phyloP scores from a whole-genome alignment of 2,888 invertebrate genomes.

The Pyrrhia umbra region DNA sequence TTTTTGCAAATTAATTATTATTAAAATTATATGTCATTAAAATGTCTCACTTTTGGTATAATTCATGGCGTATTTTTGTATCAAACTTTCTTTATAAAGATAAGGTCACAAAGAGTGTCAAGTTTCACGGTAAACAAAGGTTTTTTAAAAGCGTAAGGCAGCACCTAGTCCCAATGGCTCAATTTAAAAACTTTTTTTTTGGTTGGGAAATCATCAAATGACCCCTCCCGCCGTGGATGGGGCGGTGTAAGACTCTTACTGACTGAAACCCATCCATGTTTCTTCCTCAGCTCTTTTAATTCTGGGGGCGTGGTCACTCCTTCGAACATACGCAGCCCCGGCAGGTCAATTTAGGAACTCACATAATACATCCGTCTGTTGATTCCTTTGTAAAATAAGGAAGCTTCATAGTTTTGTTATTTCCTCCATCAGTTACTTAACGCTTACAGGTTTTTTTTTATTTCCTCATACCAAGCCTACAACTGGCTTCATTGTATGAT shows the following conservation, averaged over 20 bases:
- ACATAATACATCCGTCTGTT: not conserved
- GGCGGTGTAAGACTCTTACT: too few relatives aligned
- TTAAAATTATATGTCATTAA: conserved; percentile 24
- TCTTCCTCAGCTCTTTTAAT: too few relatives aligned
- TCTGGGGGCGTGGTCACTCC: too few relatives aligned
- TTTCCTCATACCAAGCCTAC: conserved; percentile 39
- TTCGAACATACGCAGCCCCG: too few relatives aligned
- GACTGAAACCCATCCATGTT: too few relatives aligned
- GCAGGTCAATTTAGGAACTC: not conserved
- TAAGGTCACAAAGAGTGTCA: conserved; percentile 1
- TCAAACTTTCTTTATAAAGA: conserved; percentile 22
- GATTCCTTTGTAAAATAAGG: conserved; percentile 18
- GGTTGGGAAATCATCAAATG: too few relatives aligned
- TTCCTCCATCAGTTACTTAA: conserved; percentile 14
- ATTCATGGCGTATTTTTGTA: not conserved
- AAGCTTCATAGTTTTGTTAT: conserved; percentile 27
- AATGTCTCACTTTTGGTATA: conserved; percentile 15
- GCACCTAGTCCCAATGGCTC: too few relatives aligned
- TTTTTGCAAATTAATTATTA: conserved; percentile 47
- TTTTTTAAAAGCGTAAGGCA: not conserved
- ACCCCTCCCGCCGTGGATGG: too few relatives aligned
- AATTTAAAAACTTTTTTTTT: too few relatives aligned
- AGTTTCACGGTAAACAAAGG: not conserved
- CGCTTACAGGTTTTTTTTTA: not conserved
- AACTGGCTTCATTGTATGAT: conserved; percentile 22